phyloP scores from a whole-genome alignment of 2,888 invertebrate genomes.

The Lathronympha strigana region DNA sequence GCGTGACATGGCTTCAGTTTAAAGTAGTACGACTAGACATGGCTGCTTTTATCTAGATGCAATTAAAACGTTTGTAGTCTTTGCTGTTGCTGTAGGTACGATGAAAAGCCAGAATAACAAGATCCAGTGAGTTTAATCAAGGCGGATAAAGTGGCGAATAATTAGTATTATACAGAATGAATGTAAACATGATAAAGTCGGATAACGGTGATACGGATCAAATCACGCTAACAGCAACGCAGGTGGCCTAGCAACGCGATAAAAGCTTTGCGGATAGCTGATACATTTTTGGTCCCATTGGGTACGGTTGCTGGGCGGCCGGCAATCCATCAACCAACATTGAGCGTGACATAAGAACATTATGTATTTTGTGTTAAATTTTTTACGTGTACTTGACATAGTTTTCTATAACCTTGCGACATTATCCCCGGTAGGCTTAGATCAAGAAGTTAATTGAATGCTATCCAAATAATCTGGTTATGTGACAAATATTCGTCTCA shows the following conservation, averaged over 20 bases:
- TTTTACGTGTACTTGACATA: slow-evolving; percentile 63
- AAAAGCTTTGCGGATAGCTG: slow-evolving; percentile 23
- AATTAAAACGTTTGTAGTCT: slow-evolving; percentile 13
- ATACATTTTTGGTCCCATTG: slow-evolving; percentile 27
- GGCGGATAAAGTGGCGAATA: slow-evolving; percentile 16
- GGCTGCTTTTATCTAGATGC: slow-evolving; percentile 26
- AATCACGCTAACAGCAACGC: slow-evolving; percentile 35
- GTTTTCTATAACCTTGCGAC: slow-evolving; percentile 56
- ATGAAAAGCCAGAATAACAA: slow-evolving; percentile 5
- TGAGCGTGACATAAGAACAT: slow-evolving; percentile 46
- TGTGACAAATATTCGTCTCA: neutral
- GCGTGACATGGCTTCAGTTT: slow-evolving; percentile 36
- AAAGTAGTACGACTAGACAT: slow-evolving; percentile 29
- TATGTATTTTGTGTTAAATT: slow-evolving; percentile 49
- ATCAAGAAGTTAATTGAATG: slow-evolving; percentile 51
- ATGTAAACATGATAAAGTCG: slow-evolving; percentile 26
- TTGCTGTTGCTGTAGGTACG: slow-evolving; percentile 19
- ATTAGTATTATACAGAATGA: slow-evolving; percentile 33
- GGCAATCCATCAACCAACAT: slow-evolving; percentile 36
- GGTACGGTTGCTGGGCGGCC: slow-evolving; percentile 32
- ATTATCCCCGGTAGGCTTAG: slow-evolving; percentile 51
- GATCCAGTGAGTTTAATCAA: slow-evolving; percentile 9
- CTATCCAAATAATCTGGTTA: slow-evolving; percentile 30
- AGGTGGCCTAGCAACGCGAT: slow-evolving; percentile 36
- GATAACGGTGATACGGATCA: slow-evolving; percentile 32